These are phyloP conservation scores for Myotis vivesi DNA, from an alignment of 2,797 vertebrate species.

Conservation along the genomic window DNA sequence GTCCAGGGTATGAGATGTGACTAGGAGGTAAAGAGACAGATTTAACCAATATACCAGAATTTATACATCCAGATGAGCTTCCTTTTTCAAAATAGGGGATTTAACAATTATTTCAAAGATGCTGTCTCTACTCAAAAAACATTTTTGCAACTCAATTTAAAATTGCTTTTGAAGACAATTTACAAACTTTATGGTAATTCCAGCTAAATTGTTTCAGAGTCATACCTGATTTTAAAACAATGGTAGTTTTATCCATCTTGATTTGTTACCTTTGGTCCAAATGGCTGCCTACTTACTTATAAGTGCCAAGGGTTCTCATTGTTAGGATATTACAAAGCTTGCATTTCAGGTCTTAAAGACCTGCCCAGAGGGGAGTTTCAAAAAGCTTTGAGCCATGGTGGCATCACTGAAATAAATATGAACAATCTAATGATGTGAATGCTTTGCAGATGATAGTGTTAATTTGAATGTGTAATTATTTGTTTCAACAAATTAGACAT, in stretches of 20 bases:
- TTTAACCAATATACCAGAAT: constrained; percentile 60
- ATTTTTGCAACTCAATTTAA: constrained; percentile 33
- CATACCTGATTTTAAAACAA: constrained; percentile 24
- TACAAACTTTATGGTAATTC: background rate
- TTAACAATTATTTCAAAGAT: constrained; percentile 56
- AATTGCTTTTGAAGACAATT: constrained; percentile 47
- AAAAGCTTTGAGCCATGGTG: background rate
- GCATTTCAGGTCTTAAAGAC: background rate
- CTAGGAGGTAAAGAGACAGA: constrained; percentile 40
- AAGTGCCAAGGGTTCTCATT: background rate
- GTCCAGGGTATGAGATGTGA: constrained; percentile 44
- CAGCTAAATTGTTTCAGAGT: background rate
- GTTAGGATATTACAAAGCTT: background rate
- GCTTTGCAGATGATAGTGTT: background rate
- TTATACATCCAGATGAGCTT: constrained; percentile 49
- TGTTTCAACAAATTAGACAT: background rate
- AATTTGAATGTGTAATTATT: background rate
- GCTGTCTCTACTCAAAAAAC: constrained; percentile 17
- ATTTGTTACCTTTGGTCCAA: constrained; percentile 26
- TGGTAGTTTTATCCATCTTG: background rate
- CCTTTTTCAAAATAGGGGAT: constrained; percentile 47
- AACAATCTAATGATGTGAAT: background rate
- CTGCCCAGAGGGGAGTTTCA: background rate
- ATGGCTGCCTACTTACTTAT: background rate
- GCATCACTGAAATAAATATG: background rate